Percentiles rank a stretch among this genome's conserved stretches.
phyloP scores from a whole-genome alignment of 2,113 vertebrate species.

The Corydoras maculifer region DNA sequence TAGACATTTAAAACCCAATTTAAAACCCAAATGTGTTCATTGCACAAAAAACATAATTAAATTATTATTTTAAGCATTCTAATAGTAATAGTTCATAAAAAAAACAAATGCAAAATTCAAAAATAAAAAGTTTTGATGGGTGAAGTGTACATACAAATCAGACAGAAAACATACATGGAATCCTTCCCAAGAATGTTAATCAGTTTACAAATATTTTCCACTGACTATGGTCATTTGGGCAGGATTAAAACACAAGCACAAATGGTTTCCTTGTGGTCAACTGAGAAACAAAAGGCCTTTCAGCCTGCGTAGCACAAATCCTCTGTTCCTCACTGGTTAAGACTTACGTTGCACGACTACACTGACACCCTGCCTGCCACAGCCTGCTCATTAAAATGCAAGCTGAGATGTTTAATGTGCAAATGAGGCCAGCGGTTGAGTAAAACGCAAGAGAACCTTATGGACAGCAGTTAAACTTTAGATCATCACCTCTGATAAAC shows the following conservation, averaged over 20 bases:
- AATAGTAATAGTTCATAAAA: too few relatives aligned
- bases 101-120: too few relatives aligned
- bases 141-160: too few relatives aligned
- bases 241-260: conserved; percentile 78
- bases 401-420: conserved; percentile 57
- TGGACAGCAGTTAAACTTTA: conserved; percentile 24
- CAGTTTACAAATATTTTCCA: conserved; percentile 57
- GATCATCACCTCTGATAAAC: neutral
- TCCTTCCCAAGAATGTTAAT: conserved; percentile 74
- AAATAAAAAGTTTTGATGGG: too few relatives aligned
- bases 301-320: conserved; percentile 74
- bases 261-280: conserved; percentile 66
- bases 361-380: conserved; percentile 63
- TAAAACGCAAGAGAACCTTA: conserved; percentile 25
- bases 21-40: too few relatives aligned
- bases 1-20: too few relatives aligned
- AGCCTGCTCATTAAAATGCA: conserved; percentile 55
- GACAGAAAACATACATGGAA: neutral
- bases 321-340: conserved; percentile 65
- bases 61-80: too few relatives aligned
- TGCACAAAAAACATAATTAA: too few relatives aligned
- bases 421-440: conserved; percentile 42
- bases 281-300: conserved; percentile 74
- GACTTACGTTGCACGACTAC: conserved; percentile 58
- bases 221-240: conserved; percentile 70